Percentiles rank a stretch among this genome's conserved stretches.
phyloP scores from a whole-genome alignment of 1,140 invertebrate species.

The Tetraneura akinire region DNA sequence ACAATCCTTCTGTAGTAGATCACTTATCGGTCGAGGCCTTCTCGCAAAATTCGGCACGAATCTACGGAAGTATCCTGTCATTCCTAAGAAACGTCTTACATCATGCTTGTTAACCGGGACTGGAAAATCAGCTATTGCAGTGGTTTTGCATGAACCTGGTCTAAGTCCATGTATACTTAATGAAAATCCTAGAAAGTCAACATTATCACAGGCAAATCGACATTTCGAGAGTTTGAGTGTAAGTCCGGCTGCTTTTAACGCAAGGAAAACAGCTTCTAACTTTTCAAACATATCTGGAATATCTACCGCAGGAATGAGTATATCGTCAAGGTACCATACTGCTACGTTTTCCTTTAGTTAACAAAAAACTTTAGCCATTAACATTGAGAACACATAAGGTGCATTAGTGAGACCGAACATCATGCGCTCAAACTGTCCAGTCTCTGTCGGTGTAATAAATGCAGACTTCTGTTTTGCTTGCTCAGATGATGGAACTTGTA shows the following conservation, averaged over 20 bases:
- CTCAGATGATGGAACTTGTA: constrained; percentile 57
- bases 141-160: not conserved
- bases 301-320: constrained; percentile 16
- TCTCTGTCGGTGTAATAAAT: constrained; percentile 52
- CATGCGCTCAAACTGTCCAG: constrained; percentile 53
- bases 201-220: not conserved
- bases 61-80: constrained; percentile 10
- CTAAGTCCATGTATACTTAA: not conserved
- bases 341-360: not conserved
- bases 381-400: constrained; percentile 13
- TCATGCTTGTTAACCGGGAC: constrained; percentile 28
- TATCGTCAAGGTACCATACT: constrained; percentile 20
- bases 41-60: constrained; percentile 22
- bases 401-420: constrained; percentile 55
- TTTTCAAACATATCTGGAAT: not conserved
- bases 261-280: not conserved
- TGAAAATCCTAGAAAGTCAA: constrained; percentile 29
- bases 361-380: constrained; percentile 53
- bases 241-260: not conserved
- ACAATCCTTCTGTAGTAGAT: constrained; percentile 9
- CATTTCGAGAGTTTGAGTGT: constrained; percentile 13
- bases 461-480: constrained; percentile 56
- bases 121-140: constrained; percentile 2
- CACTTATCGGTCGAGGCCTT: not conserved
- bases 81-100: constrained; percentile 13